These are phyloP conservation scores for Cheilosia vulpina DNA, from an alignment of 2,888 invertebrate genomes.

Conservation along the genomic window DNA sequence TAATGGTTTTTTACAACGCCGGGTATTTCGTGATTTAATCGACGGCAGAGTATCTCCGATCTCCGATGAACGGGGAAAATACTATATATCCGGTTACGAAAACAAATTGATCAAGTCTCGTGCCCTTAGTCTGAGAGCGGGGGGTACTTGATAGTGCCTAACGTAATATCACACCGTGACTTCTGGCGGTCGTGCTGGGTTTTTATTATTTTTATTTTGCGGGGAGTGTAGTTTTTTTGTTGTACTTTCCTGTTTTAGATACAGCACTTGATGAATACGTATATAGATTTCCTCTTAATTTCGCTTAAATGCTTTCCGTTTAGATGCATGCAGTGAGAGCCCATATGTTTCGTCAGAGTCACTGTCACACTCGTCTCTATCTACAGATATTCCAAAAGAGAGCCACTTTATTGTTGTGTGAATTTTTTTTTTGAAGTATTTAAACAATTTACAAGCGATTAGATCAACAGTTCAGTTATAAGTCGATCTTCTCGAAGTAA, in stretches of 20 bases:
- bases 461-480: conserved; percentile 67
- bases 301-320: conserved; percentile 36
- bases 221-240: conserved; percentile 41
- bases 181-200: conserved; percentile 34
- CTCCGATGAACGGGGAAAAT: conserved; percentile 14
- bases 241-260: conserved; percentile 63
- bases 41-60: conserved; percentile 16
- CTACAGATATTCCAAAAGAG: conserved; percentile 44
- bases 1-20: conserved; percentile 7
- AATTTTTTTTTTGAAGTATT: conserved; percentile 56
- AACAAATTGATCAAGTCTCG: conserved; percentile 45
- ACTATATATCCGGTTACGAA: conserved; percentile 43
- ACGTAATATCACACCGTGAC: conserved; percentile 47
- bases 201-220: conserved; percentile 32
- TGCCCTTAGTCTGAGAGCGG: conserved; percentile 14
- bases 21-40: conserved; percentile 44
- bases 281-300: conserved; percentile 55
- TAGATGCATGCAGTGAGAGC: conserved; percentile 21
- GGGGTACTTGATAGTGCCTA: conserved; percentile 7
- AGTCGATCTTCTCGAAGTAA: conserved; percentile 53
- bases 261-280: conserved; percentile 30
- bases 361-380: conserved; percentile 7
- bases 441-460: conserved; percentile 62
- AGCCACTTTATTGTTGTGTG: conserved; percentile 56
- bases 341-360: conserved; percentile 18